Percentiles rank a stretch among this genome's conserved stretches.
Conservation (phyloP, 2,113 vertebrate genomes). For the Boulengeromyrus knoepffleri region DNA sequence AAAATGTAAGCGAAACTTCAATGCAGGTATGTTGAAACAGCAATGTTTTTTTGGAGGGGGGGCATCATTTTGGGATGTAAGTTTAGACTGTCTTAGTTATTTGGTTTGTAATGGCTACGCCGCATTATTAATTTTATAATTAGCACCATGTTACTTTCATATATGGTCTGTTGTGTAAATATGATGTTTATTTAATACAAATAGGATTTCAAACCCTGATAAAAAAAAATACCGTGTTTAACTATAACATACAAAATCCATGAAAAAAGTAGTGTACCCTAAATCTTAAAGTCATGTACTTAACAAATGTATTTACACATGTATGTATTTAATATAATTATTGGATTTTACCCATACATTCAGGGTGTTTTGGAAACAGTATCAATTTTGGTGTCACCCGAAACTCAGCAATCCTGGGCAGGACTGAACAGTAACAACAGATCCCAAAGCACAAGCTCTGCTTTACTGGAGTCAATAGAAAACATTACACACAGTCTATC, state of each 20-base stretch:
- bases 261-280: too few species aligned
- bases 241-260: neutral
- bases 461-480: constrained; percentile 62
- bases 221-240: neutral
- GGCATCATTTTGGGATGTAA: neutral
- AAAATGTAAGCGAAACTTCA: neutral
- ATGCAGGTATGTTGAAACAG: neutral
- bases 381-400: constrained; percentile 35
- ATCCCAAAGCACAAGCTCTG: constrained; percentile 41
- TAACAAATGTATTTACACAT: neutral
- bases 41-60: neutral
- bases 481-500: constrained; percentile 42
- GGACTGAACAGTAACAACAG: constrained; percentile 34
- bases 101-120: neutral
- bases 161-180: neutral
- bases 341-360: neutral
- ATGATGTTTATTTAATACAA: neutral
- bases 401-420: constrained; percentile 41
- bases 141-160: neutral
- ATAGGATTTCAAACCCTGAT: neutral
- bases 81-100: neutral
- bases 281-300: neutral
- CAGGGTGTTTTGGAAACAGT: constrained; percentile 51
- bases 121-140: neutral
- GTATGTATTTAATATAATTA: neutral